Base-by-base conservation (phyloP, 2,113 vertebrate species). In the Mustela nigripes region DNA sequence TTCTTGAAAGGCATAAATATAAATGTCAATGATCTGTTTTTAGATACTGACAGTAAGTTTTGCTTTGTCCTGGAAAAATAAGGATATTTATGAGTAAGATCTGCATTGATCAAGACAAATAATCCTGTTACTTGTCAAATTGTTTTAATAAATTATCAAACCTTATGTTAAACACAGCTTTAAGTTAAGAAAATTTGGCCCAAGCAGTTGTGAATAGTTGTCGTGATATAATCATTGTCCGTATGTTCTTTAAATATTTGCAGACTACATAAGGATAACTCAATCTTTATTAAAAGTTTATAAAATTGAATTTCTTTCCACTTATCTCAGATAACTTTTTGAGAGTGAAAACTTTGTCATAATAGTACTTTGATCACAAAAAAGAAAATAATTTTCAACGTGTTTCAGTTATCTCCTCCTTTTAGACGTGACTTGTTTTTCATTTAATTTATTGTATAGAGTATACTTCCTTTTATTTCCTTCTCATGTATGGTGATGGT, bases 61-160 rank as follows among this genome's bases (percentile, higher is more conserved):
- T 79, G 53, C 9, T 67, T 74, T 36, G 39, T 73, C n/a, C 26
- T 93, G n/a, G 33, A 82, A 86, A 82, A 67, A 2, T 63, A 88
- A 91, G 56, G 39, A 62, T 78, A 1, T 56, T 19, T 95, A 58
- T 50, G 22, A 84, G 6, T 73, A 56, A 94, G 90, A 74, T 80
- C 53, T 89, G 45, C n/a, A 62, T 83, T 92, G 63, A 78, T 87
- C 21, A 89, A 88, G 26, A 22, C 22, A 4, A 78, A 88, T 87
- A 88, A 45, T 91, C 31, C 5, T 94, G 15, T 45, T 94, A 62
- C 95, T 85, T 96, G 45, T 94, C 95, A 95, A 63, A 73, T 83
- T 95, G 9, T 58, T 95, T 90, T 83, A 97, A 94, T 91, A 91
- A 93, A 67, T 96, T 89, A 62, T 92, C 45, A 83, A 94, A 36